A percentile compares a stretch with the other conserved stretches of the same genome.
Conservation (phyloP, 2,888 invertebrate genomes). For the Vannuccia rotundouncinata region DNA sequence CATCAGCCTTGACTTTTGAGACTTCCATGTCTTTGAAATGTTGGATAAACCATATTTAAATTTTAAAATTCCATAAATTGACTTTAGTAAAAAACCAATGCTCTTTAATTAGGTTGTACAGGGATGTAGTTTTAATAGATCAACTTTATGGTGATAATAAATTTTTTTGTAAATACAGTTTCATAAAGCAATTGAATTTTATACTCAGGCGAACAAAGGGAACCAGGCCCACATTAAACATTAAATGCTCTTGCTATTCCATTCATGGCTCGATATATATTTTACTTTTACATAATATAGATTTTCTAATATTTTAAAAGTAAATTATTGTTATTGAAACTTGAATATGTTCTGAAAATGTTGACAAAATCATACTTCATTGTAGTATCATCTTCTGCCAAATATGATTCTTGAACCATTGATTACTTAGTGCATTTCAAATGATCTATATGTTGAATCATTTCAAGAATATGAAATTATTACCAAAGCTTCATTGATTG, state of each 20-base stretch:
- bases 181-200: background rate
- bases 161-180: background rate
- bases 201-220: too few relatives aligned
- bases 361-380: background rate
- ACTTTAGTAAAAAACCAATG: background rate
- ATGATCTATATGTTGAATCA: background rate
- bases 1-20: too few relatives aligned
- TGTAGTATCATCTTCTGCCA: background rate
- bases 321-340: background rate
- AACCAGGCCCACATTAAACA: too few relatives aligned
- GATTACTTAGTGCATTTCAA: background rate
- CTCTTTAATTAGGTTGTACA: background rate
- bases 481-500: background rate
- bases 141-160: background rate
- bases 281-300: background rate
- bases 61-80: background rate
- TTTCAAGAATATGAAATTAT: background rate
- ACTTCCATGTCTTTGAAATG: too few relatives aligned
- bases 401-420: background rate
- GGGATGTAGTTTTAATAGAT: background rate
- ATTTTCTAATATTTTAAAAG: background rate
- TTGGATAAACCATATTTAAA: background rate
- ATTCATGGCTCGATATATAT: background rate
- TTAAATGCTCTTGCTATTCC: background rate
- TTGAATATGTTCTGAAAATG: background rate